These are phyloP conservation scores for Cataglyphis rosenhaueri DNA, from an alignment of 2,888 invertebrate genomes.

Conservation along the genomic window DNA sequence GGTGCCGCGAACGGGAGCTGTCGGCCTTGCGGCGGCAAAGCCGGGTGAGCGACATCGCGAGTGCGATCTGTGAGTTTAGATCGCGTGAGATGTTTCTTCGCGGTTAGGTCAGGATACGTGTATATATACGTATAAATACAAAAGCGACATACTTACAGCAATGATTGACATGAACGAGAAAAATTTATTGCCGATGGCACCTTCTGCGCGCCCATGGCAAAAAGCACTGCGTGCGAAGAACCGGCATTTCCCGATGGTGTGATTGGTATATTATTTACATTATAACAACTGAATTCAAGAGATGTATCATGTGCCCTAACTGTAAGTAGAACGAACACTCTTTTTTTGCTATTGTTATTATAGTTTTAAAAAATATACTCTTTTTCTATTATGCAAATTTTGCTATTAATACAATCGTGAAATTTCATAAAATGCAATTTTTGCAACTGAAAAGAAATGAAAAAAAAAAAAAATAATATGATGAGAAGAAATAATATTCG, in stretches of 20 bases:
- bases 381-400: not conserved
- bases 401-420: not conserved
- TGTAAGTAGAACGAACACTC: not conserved
- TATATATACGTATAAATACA: not conserved
- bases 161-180: constrained; percentile 24
- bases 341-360: not conserved
- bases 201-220: not conserved
- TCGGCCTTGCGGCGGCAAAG: constrained; percentile 66
- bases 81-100: constrained; percentile 63
- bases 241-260: not conserved
- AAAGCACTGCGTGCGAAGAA: not conserved
- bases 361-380: not conserved
- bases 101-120: constrained; percentile 7
- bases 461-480: too few species aligned
- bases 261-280: constrained; percentile 24
- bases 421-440: constrained; percentile 4
- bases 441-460: not conserved
- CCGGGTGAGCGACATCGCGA: constrained; percentile 68
- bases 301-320: not conserved
- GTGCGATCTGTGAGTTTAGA: constrained; percentile 59
- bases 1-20: constrained; percentile 71
- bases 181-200: constrained; percentile 28
- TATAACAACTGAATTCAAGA: not conserved
- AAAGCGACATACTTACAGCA: not conserved
- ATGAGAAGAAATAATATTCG: not conserved